These are phyloP conservation scores for Drosophila anomalata DNA, from an alignment of 2,888 invertebrate species.

Conservation along the genomic window DNA sequence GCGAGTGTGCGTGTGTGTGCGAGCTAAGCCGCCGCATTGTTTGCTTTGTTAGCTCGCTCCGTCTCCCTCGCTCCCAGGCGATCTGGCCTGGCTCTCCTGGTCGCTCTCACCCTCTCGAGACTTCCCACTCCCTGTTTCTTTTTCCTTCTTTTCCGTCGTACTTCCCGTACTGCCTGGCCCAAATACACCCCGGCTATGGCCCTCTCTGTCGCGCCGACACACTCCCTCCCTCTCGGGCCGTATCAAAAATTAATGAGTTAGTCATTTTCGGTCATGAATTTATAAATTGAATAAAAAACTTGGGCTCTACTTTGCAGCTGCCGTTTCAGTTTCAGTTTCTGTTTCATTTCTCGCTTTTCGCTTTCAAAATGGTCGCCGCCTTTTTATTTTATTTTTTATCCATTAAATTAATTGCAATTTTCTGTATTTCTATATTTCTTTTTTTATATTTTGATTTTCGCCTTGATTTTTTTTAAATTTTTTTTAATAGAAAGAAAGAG, in stretches of 20 bases:
- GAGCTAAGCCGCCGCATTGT: constrained; percentile 71
- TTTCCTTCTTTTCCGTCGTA: constrained; percentile 13
- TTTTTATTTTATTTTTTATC: constrained; percentile 17
- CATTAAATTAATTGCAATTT: constrained; percentile 74
- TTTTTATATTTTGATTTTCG: constrained; percentile 32
- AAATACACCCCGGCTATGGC: constrained; percentile 49
- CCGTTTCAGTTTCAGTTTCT: constrained; percentile 39
- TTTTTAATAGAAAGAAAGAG: too few relatives aligned
- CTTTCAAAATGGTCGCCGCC: constrained; percentile 72
- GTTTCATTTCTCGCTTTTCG: constrained; percentile 30
- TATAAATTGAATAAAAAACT: constrained; percentile 77
- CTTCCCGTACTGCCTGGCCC: constrained; percentile 47
- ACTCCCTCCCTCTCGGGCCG: constrained; percentile 33
- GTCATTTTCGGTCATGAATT: constrained; percentile 76
- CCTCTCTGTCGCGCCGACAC: not conserved
- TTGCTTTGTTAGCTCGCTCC: constrained; percentile 56
- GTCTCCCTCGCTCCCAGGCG: not conserved
- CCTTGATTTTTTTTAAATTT: constrained; percentile 36
- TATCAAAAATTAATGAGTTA: constrained; percentile 78
- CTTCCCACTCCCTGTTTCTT: constrained; percentile 8
- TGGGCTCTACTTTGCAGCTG: constrained; percentile 69
- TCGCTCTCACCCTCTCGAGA: not conserved
- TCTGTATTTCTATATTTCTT: constrained; percentile 16
- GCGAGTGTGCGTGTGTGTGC: constrained; percentile 41
- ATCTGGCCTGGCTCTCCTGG: constrained; percentile 10